Base-by-base conservation (phyloP, 2,797 vertebrate genomes). In the Clarias platycephalus region DNA sequence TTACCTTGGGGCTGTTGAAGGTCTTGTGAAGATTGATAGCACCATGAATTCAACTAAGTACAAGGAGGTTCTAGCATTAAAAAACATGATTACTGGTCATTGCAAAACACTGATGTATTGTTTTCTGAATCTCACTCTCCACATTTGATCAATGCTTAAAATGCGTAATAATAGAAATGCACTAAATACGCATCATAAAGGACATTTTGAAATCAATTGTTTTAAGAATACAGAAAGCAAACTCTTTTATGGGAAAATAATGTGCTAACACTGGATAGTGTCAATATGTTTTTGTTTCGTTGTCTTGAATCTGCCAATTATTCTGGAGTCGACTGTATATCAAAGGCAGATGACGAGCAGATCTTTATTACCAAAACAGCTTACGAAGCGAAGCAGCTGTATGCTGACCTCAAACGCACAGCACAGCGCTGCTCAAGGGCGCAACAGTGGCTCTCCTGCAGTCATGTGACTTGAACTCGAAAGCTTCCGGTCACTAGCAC, bases 371-470 rank as follows among this genome's bases (percentile, higher is more conserved):
- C 6, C 28, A 57, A 81, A 81, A 68, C 49, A 58, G 60, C 84
- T 84, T 83, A 85, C 86, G 79, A 49, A 40, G 66, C 37, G 15
- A 82, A 58, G 80, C 55, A 82, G 67, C 66, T 82, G 55, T 28
- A 62, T 63, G 40, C 37, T 83, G 70, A 60, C 81, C 81, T 83
- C 28, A 24, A 80, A 18, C 28, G n/a, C 78, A 66, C 60, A 80
- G 63, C 62, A 15, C 62, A 28, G 26, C 31, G 31, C 78, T 31
- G 68, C 68, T 82, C 55, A 71, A 82, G 67, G 34, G 34, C 34
- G 5, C 66, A 81, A 70, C 13, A 70, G 70, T 82, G 70, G 68
- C 62, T 66, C 40, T 66, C 15, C 78, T 66, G n/a, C 26, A 49
- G 40, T 66, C 40, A 66, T 66, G 40, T 66, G 62, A 64, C n/a